Evolutionary conservation across 2,113 vertebrate genomes (phyloP).

Genomic region (Callospermophilus lateralis): DNA sequence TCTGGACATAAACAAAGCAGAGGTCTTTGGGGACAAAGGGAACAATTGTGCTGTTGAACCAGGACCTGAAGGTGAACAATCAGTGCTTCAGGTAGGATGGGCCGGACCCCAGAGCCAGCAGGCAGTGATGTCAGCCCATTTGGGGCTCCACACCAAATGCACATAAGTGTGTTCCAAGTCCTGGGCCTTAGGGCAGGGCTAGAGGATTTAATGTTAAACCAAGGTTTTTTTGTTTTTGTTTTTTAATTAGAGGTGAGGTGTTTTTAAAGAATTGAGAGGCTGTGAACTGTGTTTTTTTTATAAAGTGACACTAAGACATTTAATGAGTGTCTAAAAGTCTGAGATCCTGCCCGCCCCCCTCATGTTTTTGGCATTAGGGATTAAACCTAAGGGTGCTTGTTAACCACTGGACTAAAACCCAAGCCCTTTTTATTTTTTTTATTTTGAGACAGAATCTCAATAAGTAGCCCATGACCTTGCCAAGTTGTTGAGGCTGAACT

Average conservation of each 20-base stretch:
- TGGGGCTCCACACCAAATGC: rapidly evolving
- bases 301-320: neutral
- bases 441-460: no score
- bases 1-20: neutral
- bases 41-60: neutral
- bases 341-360: neutral
- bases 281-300: neutral
- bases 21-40: neutral
- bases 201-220: neutral
- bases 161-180: rapidly evolving
- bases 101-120: rapidly evolving
- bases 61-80: neutral
- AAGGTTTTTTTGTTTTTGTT: no score
- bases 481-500: no score
- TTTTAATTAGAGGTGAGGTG: neutral
- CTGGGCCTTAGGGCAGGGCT: rapidly evolving
- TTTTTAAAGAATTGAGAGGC: neutral
- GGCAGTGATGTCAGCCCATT: rapidly evolving
- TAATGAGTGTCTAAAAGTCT: neutral
- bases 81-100: rapidly evolving
- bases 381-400: no score
- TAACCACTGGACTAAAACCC: no score
- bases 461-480: no score
- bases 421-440: no score
- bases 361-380: neutral